Conservation (phyloP, 2,113 vertebrate genomes). For the Rhipidura dahli region DNA sequence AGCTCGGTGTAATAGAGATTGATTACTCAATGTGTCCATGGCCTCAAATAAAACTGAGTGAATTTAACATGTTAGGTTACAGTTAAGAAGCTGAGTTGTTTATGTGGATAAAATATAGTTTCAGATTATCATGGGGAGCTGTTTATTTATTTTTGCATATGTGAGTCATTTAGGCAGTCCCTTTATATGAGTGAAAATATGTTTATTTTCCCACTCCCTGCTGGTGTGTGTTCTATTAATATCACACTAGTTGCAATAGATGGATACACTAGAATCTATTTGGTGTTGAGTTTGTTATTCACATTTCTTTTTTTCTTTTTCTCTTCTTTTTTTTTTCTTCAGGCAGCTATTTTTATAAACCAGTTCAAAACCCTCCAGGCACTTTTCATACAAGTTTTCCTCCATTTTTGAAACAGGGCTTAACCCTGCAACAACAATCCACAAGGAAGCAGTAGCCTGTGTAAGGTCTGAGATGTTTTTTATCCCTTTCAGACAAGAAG, state of each 20-base stretch:
- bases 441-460: neutral
- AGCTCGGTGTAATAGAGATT: conserved; percentile 69
- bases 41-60: conserved; percentile 72
- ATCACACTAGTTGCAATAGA: conserved; percentile 73
- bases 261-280: conserved; percentile 67
- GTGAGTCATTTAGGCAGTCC: conserved; percentile 77
- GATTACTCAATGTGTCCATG: conserved; percentile 62
- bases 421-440: neutral
- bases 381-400: conserved; percentile 19
- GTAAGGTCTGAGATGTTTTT: neutral
- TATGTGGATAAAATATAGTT: conserved; percentile 65
- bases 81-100: conserved; percentile 69
- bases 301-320: conserved; percentile 45
- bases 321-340: conserved; percentile 6
- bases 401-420: neutral
- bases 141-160: conserved; percentile 82
- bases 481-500: neutral
- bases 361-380: conserved; percentile 14
- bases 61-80: conserved; percentile 73
- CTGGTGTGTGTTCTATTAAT: conserved; percentile 79
- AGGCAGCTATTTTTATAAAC: conserved; percentile 64
- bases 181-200: conserved; percentile 73
- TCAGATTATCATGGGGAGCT: conserved; percentile 68
- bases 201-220: conserved; percentile 77
- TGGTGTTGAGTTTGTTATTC: conserved; percentile 71